phyloP scores from a whole-genome alignment of 2,888 invertebrate species.

The Dasypogon diadema region DNA sequence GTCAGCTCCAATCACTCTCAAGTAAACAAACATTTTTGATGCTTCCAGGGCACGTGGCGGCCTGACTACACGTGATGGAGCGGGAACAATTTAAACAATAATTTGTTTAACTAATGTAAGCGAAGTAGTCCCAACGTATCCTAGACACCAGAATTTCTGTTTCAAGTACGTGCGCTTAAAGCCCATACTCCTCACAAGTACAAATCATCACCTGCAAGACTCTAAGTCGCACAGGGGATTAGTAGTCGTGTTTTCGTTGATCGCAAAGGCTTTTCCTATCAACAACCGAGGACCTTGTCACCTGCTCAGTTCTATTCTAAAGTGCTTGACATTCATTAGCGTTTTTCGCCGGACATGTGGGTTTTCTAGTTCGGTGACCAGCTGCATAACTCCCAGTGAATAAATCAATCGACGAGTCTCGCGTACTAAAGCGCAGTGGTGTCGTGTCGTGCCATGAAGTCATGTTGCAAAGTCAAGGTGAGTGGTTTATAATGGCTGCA shows the following conservation, averaged over 20 bases:
- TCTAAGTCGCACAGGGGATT: neutral
- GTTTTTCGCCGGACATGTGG: conserved; percentile 5
- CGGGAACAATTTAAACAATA: conserved; percentile 68
- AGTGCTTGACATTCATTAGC: conserved; percentile 29
- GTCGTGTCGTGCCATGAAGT: conserved; percentile 49
- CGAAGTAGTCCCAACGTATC: conserved; percentile 50
- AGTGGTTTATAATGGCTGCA: conserved; percentile 51
- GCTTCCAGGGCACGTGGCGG: conserved; percentile 89
- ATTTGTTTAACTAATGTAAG: conserved; percentile 67
- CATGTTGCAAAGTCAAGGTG: conserved; percentile 55
- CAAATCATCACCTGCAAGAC: conserved; percentile 3
- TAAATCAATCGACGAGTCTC: conserved; percentile 27
- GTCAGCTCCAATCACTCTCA: neutral
- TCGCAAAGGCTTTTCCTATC: conserved; percentile 1
- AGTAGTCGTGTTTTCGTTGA: no score
- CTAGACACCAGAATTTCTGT: conserved; percentile 32
- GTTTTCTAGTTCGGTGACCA: conserved; percentile 10
- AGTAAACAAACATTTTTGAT: conserved; percentile 52
- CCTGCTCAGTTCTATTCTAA: conserved; percentile 13
- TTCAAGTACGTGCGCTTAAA: conserved; percentile 10
- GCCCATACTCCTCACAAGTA: neutral
- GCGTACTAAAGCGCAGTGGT: conserved; percentile 25
- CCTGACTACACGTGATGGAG: conserved; percentile 93
- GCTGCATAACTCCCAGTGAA: conserved; percentile 30
- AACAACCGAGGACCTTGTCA: conserved; percentile 5